These are phyloP conservation scores for Latrodectus hesperus DNA, from an alignment of 2,888 invertebrate species.

Conservation along the genomic window DNA sequence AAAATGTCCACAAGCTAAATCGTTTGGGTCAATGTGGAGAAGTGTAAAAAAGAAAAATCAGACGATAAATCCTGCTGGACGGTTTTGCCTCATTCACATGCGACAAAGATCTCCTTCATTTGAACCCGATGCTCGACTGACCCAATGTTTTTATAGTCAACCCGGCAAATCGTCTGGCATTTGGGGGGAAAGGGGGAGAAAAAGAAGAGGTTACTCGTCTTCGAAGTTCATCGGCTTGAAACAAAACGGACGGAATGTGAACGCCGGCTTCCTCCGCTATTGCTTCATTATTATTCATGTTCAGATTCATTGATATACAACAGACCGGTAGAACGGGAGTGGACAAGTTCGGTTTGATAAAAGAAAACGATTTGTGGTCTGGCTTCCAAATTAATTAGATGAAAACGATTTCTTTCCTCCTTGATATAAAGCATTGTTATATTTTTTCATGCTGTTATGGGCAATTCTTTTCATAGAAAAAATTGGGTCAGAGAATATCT, in stretches of 20 bases:
- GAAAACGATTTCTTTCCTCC: too few relatives aligned
- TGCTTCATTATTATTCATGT: neutral
- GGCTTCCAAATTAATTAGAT: too few relatives aligned
- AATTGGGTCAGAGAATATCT: too few relatives aligned
- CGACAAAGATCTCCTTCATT: slow-evolving; percentile 39
- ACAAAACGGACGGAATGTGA: slow-evolving; percentile 17
- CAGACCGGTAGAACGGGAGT: too few relatives aligned
- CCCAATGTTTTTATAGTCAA: slow-evolving; percentile 63
- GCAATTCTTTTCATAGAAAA: too few relatives aligned
- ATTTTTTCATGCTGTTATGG: too few relatives aligned
- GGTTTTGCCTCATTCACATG: slow-evolving; percentile 11
- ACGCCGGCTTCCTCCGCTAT: neutral
- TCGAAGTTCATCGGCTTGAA: slow-evolving; percentile 18
- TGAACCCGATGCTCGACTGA: slow-evolving; percentile 62
- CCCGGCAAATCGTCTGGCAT: slow-evolving; percentile 31
- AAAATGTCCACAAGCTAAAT: too few relatives aligned
- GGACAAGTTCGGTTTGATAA: too few relatives aligned
- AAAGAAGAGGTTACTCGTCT: slow-evolving; percentile 13
- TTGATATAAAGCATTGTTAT: too few relatives aligned
- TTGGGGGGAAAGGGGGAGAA: neutral
- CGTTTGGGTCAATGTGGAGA: too few relatives aligned
- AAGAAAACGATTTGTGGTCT: too few relatives aligned
- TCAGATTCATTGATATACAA: too few relatives aligned
- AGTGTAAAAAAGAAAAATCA: neutral
- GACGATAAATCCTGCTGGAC: neutral